Base-by-base conservation (phyloP, 2,113 vertebrate species). In the Cottus gobio region DNA sequence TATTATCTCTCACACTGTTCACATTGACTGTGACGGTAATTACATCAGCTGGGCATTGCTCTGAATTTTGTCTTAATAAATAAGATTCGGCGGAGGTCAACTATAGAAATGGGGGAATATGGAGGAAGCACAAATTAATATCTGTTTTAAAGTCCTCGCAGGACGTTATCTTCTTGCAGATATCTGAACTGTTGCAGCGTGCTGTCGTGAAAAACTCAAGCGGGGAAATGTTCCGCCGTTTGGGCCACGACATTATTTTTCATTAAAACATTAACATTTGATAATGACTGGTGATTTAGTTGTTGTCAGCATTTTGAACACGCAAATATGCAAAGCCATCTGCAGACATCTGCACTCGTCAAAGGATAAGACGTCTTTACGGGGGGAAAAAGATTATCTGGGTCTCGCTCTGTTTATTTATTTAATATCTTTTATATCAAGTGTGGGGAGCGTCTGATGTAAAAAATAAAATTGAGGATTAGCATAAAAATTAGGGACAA, bases 371-470 rank as follows among this genome's bases (percentile, higher is more conserved):
- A 90, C 77, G 46, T 91, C 88, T 90, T 92, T 90, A 92, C 85
- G 24, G 54, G 13, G 12, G 13, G 3, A 4, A 15, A 28, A 82
- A 90, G 93, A 93, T 94, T 84, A 94, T 90, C 83, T 31, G 71
- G 70, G 80, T 77, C 79, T 80, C 76, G 58, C 50, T 63, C 62
- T 64, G 39, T 84, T 91, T 89, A 88, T 92, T 79, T 88, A 85
- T 92, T 88, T 92, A 88, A 85, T 88, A 87, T 90, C 82, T 90
- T 88, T 91, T 80, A 92, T 91, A 85, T 91, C 82, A 91, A 91
- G 88, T 50, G 76, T 78, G 65, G 71, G 80, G 80, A 79, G 66
- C 15, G 79, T 71, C 91, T 91, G 87, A 88, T 91, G 57, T 90
- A 85, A 15, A 44, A 44, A 15, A 89, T n/a, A 91, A 89, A 91